Base-by-base conservation (phyloP, 2,888 invertebrate genomes). In the Aquatica leii region DNA sequence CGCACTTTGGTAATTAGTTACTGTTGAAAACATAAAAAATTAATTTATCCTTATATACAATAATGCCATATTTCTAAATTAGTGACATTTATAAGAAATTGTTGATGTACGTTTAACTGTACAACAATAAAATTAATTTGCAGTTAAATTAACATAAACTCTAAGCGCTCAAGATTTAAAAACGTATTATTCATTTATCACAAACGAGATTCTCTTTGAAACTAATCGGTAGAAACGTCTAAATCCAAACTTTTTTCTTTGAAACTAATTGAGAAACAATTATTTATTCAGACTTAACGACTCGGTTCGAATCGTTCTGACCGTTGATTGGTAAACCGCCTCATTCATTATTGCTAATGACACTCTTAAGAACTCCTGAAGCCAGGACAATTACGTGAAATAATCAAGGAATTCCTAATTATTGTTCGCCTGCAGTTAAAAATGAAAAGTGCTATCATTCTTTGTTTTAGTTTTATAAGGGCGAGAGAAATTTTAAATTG, bases 311-410 rank as follows among this genome's bases (percentile, higher is more conserved):
- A 71, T 73, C 71, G 66, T 70, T 66, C 73, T 78, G 77, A 76
- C 76, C 75, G 75, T 74, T 72, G 77, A 77, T 78, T 76, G 74
- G 77, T 71, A 74, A 72, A 70, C 73, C 73, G 72, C 71, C 77
- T 76, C 78, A 80, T 80, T 77, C 75, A 80, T 80, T 80, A 80
- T 79, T 78, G 77, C 77, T 80, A 80, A 80, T 80, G 80, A 79
- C 80, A 78, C 76, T 76, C 78, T 75, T 76, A 77, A 78, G 77
- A 77, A 76, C 71, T 76, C 77, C 74, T 65, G 73, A 74, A 74
- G 71, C 72, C 71, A 72, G 71, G 76, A 78, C 78, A 79, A 79
- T 79, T 78, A 78, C 77, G 76, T 77, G 74, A 78, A 79, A 79
- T 80, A 78, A 80, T 79, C 78, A 78, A 75, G 70, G 76, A 77